Percentiles rank a stretch among this genome's conserved stretches.
phyloP scores from a whole-genome alignment of 1,140 invertebrate genomes.

The Pseudomyrmex dendroicus region DNA sequence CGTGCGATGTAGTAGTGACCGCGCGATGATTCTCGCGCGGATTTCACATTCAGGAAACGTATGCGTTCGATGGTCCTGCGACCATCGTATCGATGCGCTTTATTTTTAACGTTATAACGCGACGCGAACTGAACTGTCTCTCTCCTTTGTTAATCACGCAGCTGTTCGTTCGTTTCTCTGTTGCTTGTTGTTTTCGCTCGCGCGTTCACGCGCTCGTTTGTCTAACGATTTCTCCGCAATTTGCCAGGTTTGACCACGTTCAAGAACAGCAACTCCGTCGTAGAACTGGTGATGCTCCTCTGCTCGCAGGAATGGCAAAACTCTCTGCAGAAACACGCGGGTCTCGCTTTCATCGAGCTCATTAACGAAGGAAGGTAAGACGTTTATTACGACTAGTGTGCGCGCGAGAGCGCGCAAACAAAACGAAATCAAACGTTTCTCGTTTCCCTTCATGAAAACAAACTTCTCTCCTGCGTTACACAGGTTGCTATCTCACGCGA shows the following conservation, averaged over 20 bases:
- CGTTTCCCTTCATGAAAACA: slow-evolving; percentile 65
- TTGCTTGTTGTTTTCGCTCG: slow-evolving; percentile 26
- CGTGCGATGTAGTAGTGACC: slow-evolving; percentile 5
- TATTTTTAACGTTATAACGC: slow-evolving; percentile 70
- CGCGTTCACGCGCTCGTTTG: background rate
- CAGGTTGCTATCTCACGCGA: slow-evolving; percentile 98
- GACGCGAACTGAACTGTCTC: slow-evolving; percentile 52
- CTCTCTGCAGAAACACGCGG: slow-evolving; percentile 99
- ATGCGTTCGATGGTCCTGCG: slow-evolving; percentile 63
- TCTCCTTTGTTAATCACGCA: slow-evolving; percentile 54
- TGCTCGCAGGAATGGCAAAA: slow-evolving; percentile 99
- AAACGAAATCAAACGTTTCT: slow-evolving; percentile 48
- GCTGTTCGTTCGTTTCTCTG: background rate
- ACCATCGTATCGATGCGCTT: slow-evolving; percentile 70
- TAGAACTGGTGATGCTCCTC: slow-evolving; percentile 99
- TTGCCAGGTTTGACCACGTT: slow-evolving; percentile 95
- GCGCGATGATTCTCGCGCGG: slow-evolving; percentile 51
- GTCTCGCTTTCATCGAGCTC: slow-evolving; percentile 99
- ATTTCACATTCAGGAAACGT: slow-evolving; percentile 76
- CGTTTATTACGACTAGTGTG: slow-evolving; percentile 59
- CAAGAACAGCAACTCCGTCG: slow-evolving; percentile 98
- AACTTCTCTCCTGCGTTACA: slow-evolving; percentile 66
- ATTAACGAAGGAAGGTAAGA: slow-evolving; percentile 97
- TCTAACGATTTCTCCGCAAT: slow-evolving; percentile 60
- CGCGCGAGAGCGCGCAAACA: slow-evolving; percentile 60